phyloP scores from a whole-genome alignment of 2,888 invertebrate genomes.

The Eledona agricola region DNA sequence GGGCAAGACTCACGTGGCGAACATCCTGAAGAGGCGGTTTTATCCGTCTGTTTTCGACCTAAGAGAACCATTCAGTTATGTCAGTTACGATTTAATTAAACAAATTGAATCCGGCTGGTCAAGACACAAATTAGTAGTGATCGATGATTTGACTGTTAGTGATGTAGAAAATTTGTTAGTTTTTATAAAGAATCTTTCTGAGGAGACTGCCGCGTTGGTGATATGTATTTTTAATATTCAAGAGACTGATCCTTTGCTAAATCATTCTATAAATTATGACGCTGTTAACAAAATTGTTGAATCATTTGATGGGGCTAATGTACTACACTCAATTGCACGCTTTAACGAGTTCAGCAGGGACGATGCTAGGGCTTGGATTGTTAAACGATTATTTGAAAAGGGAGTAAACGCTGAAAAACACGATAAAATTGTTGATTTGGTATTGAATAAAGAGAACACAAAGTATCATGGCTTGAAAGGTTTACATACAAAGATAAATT shows the following conservation, averaged over 20 bases:
- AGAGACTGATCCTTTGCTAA: constrained; percentile 42
- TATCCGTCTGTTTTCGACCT: constrained; percentile 42
- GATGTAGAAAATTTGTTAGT: constrained; percentile 43
- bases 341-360: constrained; percentile 47
- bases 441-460: constrained; percentile 46
- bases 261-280: constrained; percentile 41
- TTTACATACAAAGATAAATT: constrained; percentile 43
- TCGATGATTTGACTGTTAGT: constrained; percentile 50
- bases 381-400: constrained; percentile 37
- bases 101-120: constrained; percentile 38
- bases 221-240: constrained; percentile 53
- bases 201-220: constrained; percentile 41
- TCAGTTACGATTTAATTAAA: constrained; percentile 33
- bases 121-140: constrained; percentile 48
- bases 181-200: constrained; percentile 48
- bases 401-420: constrained; percentile 36
- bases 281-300: constrained; percentile 42
- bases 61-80: constrained; percentile 25
- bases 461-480: constrained; percentile 49
- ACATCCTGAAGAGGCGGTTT: constrained; percentile 50
- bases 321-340: constrained; percentile 43
- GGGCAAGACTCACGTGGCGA: constrained; percentile 53
- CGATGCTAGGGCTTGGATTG: constrained; percentile 46
- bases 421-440: constrained; percentile 36
- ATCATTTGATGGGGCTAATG: constrained; percentile 41